Evolutionary conservation across 1,140 invertebrate species (phyloP).

Genomic region (Arion vulgaris): DNA sequence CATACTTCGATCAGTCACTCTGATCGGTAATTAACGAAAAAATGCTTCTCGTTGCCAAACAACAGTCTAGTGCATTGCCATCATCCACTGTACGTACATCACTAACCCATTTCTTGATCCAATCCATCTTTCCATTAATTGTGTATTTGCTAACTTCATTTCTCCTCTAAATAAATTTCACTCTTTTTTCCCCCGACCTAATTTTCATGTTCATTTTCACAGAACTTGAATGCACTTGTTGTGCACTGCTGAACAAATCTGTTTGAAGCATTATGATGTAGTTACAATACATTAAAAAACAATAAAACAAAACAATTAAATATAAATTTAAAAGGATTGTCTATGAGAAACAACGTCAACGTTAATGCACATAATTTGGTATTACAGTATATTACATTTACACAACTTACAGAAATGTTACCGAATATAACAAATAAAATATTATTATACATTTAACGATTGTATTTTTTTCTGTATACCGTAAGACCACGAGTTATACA

Average conservation of each 20-base stretch:
- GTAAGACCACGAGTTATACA: background rate
- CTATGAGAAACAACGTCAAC: too few species aligned
- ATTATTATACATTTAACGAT: background rate
- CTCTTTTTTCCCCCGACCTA: background rate
- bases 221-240: background rate
- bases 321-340: too few species aligned
- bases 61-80: background rate
- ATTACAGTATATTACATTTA: background rate
- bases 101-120: background rate
- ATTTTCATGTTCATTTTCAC: background rate
- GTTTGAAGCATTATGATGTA: background rate
- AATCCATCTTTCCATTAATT: background rate
- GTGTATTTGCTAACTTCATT: background rate
- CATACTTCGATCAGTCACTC: background rate
- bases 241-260: background rate
- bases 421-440: background rate
- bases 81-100: background rate
- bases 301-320: too few species aligned
- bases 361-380: background rate
- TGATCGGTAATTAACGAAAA: background rate
- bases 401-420: background rate
- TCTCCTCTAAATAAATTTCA: background rate
- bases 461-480: background rate
- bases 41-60: background rate
- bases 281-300: background rate